Percentiles rank a stretch among this genome's conserved stretches.
Conservation (phyloP, 2,888 invertebrate genomes). For the Catocala sponsa region DNA sequence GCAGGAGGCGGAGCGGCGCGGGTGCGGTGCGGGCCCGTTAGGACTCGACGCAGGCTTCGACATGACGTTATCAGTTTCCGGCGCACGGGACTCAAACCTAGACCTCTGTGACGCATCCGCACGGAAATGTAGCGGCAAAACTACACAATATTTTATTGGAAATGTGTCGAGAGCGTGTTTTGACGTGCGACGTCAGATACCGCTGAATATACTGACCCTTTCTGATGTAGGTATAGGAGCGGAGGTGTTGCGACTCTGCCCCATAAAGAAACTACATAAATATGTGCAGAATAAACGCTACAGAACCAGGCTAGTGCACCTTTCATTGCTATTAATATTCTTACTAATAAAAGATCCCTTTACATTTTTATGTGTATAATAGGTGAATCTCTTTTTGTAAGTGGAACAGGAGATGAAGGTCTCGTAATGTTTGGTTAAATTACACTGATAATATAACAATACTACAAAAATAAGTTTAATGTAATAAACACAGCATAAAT, state of each 20-base stretch:
- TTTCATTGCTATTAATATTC: too few relatives aligned
- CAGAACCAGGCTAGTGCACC: too few relatives aligned
- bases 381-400: too few relatives aligned
- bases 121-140: slow-evolving; percentile 31
- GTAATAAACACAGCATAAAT: too few relatives aligned
- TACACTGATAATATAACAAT: too few relatives aligned
- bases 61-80: slow-evolving; percentile 48
- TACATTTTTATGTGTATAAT: too few relatives aligned
- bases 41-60: slow-evolving; percentile 19
- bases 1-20: neutral
- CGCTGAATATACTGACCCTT: slow-evolving; percentile 13
- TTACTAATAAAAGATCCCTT: too few relatives aligned
- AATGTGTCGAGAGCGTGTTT: slow-evolving; percentile 29
- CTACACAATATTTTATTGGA: slow-evolving; percentile 27
- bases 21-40: neutral
- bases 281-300: too few relatives aligned
- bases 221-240: slow-evolving; percentile 2
- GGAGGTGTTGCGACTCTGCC: neutral
- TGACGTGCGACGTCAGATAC: slow-evolving; percentile 13
- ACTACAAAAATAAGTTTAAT: too few relatives aligned
- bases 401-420: too few relatives aligned
- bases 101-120: slow-evolving; percentile 21
- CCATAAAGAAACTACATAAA: too few relatives aligned
- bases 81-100: slow-evolving; percentile 30
- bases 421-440: too few relatives aligned